Conservation (phyloP, 2,797 vertebrate genomes). For the Cyprinella venusta region DNA sequence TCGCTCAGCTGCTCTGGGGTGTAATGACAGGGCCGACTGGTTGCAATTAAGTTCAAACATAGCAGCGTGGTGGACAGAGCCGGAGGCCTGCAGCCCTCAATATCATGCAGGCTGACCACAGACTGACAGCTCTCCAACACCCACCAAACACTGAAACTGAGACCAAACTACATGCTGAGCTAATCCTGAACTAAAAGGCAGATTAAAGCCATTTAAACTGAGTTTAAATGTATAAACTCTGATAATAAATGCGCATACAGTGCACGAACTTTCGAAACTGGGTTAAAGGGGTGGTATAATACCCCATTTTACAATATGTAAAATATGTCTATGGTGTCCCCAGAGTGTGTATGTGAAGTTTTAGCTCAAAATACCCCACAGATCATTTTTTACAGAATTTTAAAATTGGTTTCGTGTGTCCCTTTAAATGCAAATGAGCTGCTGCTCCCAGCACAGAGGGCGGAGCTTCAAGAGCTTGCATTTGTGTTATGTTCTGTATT, state of each 20-base stretch:
- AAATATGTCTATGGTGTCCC: too few relatives aligned
- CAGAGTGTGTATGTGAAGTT: too few relatives aligned
- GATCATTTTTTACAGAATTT: too few relatives aligned
- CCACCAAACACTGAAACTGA: slow-evolving; percentile 43
- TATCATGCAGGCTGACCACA: slow-evolving; percentile 60
- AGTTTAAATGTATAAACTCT: background rate
- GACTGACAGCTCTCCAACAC: slow-evolving; percentile 61
- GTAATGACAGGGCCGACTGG: slow-evolving; percentile 61
- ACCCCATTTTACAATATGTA: too few relatives aligned
- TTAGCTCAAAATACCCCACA: too few relatives aligned
- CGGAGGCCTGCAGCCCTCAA: slow-evolving; percentile 57
- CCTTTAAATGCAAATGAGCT: too few relatives aligned
- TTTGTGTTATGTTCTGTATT: too few relatives aligned
- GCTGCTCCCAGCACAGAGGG: too few relatives aligned
- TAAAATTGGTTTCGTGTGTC: too few relatives aligned
- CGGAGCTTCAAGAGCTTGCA: too few relatives aligned
- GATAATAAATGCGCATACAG: background rate
- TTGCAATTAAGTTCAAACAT: slow-evolving; percentile 69
- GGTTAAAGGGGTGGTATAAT: too few relatives aligned
- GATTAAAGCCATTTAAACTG: background rate
- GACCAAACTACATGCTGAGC: background rate
- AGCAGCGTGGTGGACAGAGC: slow-evolving; percentile 60
- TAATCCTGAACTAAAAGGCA: background rate
- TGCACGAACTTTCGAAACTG: background rate
- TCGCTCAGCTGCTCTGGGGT: slow-evolving; percentile 49